These are phyloP conservation scores for Aphyosemion australe DNA, from an alignment of 2,113 vertebrate genomes.

Conservation along the genomic window DNA sequence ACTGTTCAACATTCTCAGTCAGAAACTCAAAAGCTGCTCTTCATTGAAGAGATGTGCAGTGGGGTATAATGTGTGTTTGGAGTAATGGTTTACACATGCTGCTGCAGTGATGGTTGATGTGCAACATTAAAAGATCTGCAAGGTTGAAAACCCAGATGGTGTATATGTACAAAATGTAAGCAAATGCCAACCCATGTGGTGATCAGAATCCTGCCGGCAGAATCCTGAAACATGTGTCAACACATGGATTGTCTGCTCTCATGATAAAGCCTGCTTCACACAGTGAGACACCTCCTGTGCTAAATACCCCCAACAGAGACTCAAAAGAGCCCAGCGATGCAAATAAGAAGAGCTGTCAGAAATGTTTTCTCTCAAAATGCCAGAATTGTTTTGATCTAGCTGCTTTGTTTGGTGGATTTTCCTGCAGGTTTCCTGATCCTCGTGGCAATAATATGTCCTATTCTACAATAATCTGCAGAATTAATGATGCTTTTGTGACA, in stretches of 20 bases:
- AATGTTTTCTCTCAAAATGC: neutral
- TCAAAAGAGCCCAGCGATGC: neutral
- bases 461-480: neutral
- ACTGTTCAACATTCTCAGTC: neutral
- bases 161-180: neutral
- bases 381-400: neutral
- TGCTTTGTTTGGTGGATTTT: neutral
- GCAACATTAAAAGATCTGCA: neutral
- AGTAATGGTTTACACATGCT: neutral
- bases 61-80: neutral
- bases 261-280: neutral
- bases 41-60: neutral
- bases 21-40: neutral
- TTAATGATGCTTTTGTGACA: neutral
- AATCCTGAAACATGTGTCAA: neutral
- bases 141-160: neutral
- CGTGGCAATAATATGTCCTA: fast-evolving
- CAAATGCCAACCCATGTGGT: constrained; percentile 31
- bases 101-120: neutral
- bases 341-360: neutral
- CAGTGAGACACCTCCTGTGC: neutral
- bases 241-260: neutral
- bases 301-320: neutral
- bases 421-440: neutral
- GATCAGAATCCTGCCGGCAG: constrained; percentile 11